Evolutionary conservation across 2,888 invertebrate genomes (phyloP).

Genomic region (Dryadula phaetusa): DNA sequence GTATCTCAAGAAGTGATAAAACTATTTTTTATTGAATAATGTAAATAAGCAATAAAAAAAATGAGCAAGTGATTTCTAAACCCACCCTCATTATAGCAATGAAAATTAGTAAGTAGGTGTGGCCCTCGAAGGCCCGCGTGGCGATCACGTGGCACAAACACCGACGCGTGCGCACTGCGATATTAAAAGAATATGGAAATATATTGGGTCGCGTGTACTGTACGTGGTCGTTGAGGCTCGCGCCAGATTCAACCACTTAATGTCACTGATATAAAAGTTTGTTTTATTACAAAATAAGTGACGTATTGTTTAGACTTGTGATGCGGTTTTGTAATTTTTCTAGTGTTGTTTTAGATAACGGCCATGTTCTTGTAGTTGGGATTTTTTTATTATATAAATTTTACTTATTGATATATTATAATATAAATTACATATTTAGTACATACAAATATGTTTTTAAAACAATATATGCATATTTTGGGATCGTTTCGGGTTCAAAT

Average conservation of each 20-base stretch:
- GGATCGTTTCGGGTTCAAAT: background rate
- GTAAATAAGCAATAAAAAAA: conserved; percentile 42
- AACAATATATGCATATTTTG: background rate
- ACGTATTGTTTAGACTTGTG: conserved; percentile 21
- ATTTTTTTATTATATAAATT: too few relatives aligned
- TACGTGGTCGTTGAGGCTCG: conserved; percentile 56
- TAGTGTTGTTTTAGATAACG: background rate
- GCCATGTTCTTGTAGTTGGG: background rate
- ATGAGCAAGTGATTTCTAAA: conserved; percentile 64
- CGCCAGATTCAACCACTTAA: conserved; percentile 72
- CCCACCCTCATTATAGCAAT: conserved; percentile 52
- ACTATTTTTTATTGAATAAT: background rate
- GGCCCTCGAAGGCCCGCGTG: conserved; percentile 67
- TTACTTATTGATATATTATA: too few relatives aligned
- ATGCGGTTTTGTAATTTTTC: background rate
- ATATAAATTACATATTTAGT: too few relatives aligned
- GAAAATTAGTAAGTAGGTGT: conserved; percentile 58
- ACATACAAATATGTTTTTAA: too few relatives aligned
- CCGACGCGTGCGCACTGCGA: conserved; percentile 63
- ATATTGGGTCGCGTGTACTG: conserved; percentile 52
- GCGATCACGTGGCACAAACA: conserved; percentile 62
- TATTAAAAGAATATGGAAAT: conserved; percentile 77
- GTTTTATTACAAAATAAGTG: conserved; percentile 40
- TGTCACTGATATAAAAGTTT: conserved; percentile 59
- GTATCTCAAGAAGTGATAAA: too few relatives aligned